Percentiles rank a stretch among this genome's conserved stretches.
phyloP scores from a whole-genome alignment of 2,888 invertebrate genomes.

The Athetis lepigone region DNA sequence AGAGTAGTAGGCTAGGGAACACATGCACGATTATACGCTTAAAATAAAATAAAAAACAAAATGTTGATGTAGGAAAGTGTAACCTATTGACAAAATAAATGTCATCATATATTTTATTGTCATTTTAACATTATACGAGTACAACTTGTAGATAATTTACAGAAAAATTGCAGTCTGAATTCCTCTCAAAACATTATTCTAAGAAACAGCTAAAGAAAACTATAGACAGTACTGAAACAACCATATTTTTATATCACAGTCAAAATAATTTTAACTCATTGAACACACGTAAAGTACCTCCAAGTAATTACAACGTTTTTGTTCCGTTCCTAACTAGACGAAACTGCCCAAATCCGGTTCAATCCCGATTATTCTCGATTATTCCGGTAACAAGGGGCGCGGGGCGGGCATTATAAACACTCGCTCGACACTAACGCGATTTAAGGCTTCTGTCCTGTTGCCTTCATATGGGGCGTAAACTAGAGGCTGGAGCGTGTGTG shows the following conservation, averaged over 20 bases:
- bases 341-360: constrained; percentile 60
- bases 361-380: constrained; percentile 73
- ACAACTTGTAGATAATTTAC: no score
- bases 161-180: not conserved
- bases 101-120: no score
- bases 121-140: no score
- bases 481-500: constrained; percentile 24
- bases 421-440: constrained; percentile 85
- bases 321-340: constrained; percentile 43
- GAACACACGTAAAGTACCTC: constrained; percentile 2
- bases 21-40: no score
- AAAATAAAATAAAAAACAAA: no score
- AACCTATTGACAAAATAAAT: no score
- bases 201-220: not conserved
- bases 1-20: no score
- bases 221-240: not conserved
- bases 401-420: constrained; percentile 80
- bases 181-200: not conserved
- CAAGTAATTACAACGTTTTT: constrained; percentile 47
- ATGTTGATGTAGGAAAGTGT: no score
- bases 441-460: constrained; percentile 78
- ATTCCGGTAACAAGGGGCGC: constrained; percentile 70
- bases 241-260: not conserved
- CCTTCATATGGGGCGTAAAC: constrained; percentile 53
- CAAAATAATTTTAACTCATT: not conserved